Percentiles rank a stretch among this genome's conserved stretches.
phyloP scores from a whole-genome alignment of 2,797 vertebrate species.

The Xyrichtys novacula region DNA sequence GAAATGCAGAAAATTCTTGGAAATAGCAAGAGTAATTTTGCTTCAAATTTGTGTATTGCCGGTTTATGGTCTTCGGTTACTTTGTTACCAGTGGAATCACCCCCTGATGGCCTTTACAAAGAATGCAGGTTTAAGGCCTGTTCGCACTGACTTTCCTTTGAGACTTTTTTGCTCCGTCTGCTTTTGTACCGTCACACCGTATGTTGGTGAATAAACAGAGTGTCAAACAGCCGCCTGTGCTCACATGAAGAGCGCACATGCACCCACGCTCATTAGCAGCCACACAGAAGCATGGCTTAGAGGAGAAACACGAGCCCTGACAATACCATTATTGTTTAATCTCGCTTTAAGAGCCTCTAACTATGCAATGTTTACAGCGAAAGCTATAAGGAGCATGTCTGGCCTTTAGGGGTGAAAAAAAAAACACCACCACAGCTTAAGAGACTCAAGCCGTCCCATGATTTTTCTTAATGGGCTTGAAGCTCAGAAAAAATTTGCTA shows the following conservation, averaged over 20 bases:
- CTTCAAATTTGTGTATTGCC: too few relatives aligned
- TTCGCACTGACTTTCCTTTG: background rate
- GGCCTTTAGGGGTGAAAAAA: constrained; percentile 31
- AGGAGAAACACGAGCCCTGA: constrained; percentile 29
- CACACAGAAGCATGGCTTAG: constrained; percentile 15
- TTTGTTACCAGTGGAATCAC: background rate
- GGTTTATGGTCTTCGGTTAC: background rate
- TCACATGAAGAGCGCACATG: constrained; percentile 10
- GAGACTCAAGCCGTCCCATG: constrained; percentile 65
- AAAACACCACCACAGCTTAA: constrained; percentile 52
- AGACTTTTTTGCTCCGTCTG: background rate
- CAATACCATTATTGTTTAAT: constrained; percentile 42
- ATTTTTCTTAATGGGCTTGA: constrained; percentile 60
- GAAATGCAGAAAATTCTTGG: too few relatives aligned
- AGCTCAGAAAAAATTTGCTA: constrained; percentile 20
- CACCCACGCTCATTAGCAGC: constrained; percentile 37
- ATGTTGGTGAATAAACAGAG: background rate
- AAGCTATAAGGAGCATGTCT: constrained; percentile 42
- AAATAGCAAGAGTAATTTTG: too few relatives aligned
- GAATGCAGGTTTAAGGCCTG: background rate
- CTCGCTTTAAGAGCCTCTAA: constrained; percentile 29
- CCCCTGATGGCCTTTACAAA: background rate
- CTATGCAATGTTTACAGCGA: constrained; percentile 27
- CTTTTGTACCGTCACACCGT: background rate
- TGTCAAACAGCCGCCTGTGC: background rate